These are phyloP conservation scores for Copidosoma aretas DNA, from an alignment of 2,888 invertebrate genomes.

Conservation along the genomic window DNA sequence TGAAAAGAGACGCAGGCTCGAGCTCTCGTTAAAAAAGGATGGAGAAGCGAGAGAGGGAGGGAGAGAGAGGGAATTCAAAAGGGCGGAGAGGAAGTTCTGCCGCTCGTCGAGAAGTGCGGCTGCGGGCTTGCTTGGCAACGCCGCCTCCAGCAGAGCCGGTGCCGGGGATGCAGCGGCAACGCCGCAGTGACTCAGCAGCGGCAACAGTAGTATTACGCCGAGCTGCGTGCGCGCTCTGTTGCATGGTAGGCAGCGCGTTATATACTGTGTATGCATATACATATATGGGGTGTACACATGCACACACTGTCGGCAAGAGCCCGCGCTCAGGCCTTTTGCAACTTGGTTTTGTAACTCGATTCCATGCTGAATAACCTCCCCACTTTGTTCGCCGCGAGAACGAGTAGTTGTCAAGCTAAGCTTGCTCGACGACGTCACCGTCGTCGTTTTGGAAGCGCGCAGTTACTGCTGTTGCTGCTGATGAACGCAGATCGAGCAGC, in stretches of 20 bases:
- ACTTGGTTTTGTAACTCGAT: conserved; percentile 57
- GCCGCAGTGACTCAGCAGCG: conserved; percentile 55
- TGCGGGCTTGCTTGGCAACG: conserved; percentile 23
- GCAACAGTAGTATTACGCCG: conserved; percentile 8
- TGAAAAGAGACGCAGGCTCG: too few relatives aligned
- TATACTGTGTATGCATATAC: too few relatives aligned
- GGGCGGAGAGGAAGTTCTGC: conserved; percentile 34
- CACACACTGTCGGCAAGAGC: conserved; percentile 10
- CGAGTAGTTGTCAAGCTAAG: conserved; percentile 13
- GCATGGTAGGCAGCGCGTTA: neutral
- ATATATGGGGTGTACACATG: neutral
- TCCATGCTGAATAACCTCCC: conserved; percentile 48
- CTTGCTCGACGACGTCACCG: neutral
- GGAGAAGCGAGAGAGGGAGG: conserved; percentile 23
- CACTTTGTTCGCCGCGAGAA: conserved; percentile 19
- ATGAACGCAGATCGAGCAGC: conserved; percentile 1
- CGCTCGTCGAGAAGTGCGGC: neutral
- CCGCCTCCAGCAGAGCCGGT: conserved; percentile 17
- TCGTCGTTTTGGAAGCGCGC: neutral
- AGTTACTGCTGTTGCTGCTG: neutral
- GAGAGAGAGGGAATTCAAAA: conserved; percentile 29
- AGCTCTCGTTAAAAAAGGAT: too few relatives aligned
- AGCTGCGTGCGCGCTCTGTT: neutral
- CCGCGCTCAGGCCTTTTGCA: conserved; percentile 51
- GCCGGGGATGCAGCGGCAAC: conserved; percentile 50